Conservation (phyloP, 2,888 invertebrate species). For the Dynastes maya region DNA sequence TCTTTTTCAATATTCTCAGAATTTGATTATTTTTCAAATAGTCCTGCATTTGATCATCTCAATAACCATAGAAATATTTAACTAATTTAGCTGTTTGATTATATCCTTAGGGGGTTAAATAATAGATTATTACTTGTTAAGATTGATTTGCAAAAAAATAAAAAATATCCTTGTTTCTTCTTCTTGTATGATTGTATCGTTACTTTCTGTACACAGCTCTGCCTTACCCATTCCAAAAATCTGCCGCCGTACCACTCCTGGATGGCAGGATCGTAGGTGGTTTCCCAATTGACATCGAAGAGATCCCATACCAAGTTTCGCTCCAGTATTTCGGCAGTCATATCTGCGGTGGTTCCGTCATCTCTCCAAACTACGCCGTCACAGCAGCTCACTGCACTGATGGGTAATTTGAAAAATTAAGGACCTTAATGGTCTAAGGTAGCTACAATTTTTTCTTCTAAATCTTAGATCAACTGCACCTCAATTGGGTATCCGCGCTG, state of each 20-base stretch:
- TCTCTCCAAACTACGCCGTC: slow-evolving; percentile 54
- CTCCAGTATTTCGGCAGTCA: slow-evolving; percentile 55
- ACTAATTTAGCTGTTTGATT: no score
- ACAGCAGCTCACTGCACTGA: slow-evolving; percentile 62
- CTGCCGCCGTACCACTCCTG: slow-evolving; percentile 25
- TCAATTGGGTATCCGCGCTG: slow-evolving; percentile 50
- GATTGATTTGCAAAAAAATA: no score
- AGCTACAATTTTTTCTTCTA: no score
- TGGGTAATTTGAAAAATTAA: slow-evolving; percentile 19
- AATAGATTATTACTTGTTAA: no score
- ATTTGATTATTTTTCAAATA: no score
- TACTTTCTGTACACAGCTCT: background rate
- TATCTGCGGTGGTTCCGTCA: slow-evolving; percentile 61
- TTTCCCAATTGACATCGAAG: slow-evolving; percentile 54
- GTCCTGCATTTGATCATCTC: no score
- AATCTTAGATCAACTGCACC: slow-evolving; percentile 18
- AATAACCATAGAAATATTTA: no score
- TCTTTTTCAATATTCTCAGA: background rate
- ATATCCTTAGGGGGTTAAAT: no score
- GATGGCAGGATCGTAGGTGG: slow-evolving; percentile 62
- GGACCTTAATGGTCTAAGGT: no score
- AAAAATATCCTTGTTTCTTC: no score
- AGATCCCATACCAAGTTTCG: slow-evolving; percentile 60
- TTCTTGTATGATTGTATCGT: background rate
- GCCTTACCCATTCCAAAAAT: slow-evolving; percentile 2